Evolutionary conservation across 2,797 vertebrate genomes (phyloP), one percentile per base, ranked within the genome.

Genomic region (Poecilia picta): DNA sequence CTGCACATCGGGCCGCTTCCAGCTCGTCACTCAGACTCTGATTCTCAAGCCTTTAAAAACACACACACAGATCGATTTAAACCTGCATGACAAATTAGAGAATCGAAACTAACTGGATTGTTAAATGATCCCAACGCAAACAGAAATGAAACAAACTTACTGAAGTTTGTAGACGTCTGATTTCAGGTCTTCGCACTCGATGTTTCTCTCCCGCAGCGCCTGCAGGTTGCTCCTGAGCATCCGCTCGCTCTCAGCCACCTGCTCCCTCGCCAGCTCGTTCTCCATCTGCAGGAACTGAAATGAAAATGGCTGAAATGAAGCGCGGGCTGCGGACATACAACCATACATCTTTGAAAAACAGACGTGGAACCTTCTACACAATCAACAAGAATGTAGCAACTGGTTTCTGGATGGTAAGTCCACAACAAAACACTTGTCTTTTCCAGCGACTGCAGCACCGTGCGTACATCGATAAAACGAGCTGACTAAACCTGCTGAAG

Each of bases 241-340:
- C 46, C 66, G 77, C 78, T 99, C 98, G 2, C 95, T 95, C 90
- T 99, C 97, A 16, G 75, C 74, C 80, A 97, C 85, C 89, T 99
- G 98, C 3, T 95, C 94, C 73, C 94, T 95, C 76, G 91, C 93
- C 84, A 97, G 76, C 51, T 92, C 90, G 75, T 96, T 98, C 91
- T 99, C 98, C 86, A 97, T 94, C 81, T 98, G 95, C 5, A 98
- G 88, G 92, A 98, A 99, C 98, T 99, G 79, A 57, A 8, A 79
- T 70, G 78, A 33, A 55, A 20, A 68, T 31, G 51, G 31, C 43
- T 28, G 12, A 28, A 16, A 77, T 36, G 18, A 33, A 4, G 10
- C 10, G 3, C 0, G 6, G 13, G 28, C 13, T 4, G 28, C 33
- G 15, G 31, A 31, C 31, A 8, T 62, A 2, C 28, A 59, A 15